Conservation (phyloP, 2,797 vertebrate genomes). For the Karalla daura region DNA sequence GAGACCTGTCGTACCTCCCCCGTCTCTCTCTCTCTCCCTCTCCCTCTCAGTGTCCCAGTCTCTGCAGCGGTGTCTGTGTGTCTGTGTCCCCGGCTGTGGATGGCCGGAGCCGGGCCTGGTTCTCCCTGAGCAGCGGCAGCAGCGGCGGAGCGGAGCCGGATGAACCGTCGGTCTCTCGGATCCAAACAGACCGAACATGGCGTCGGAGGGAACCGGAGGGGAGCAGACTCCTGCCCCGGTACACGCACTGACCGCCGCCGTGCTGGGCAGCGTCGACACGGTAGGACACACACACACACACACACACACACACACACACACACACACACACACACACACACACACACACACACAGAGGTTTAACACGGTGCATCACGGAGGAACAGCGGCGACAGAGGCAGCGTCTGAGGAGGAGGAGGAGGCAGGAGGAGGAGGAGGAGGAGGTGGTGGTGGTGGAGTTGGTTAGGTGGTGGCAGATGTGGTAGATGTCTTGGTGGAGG, state of each 20-base stretch:
- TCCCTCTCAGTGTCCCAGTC: not conserved
- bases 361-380: no score
- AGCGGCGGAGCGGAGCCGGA: conserved; percentile 81
- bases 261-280: conserved; percentile 82
- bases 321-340: not conserved
- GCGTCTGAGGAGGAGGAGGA: no score
- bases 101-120: conserved; percentile 49
- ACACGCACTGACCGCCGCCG: conserved; percentile 82
- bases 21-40: not conserved
- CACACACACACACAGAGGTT: not conserved
- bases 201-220: conserved; percentile 93
- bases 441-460: no score
- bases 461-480: no score
- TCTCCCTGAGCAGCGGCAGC: conserved; percentile 73
- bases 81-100: no score
- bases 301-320: no score
- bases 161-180: conserved; percentile 80
- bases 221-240: conserved; percentile 88
- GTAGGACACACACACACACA: conserved; percentile 71
- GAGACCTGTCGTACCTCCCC: conserved; percentile 24
- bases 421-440: no score
- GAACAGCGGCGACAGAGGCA: no score
- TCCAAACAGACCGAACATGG: conserved; percentile 93
- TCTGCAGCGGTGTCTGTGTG: conserved; percentile 1
- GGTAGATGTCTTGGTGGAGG: no score